Evolutionary conservation across 2,888 invertebrate genomes (phyloP), one percentile per base, ranked within the genome.

Genomic region (Mongoloraphidia duomilia): DNA sequence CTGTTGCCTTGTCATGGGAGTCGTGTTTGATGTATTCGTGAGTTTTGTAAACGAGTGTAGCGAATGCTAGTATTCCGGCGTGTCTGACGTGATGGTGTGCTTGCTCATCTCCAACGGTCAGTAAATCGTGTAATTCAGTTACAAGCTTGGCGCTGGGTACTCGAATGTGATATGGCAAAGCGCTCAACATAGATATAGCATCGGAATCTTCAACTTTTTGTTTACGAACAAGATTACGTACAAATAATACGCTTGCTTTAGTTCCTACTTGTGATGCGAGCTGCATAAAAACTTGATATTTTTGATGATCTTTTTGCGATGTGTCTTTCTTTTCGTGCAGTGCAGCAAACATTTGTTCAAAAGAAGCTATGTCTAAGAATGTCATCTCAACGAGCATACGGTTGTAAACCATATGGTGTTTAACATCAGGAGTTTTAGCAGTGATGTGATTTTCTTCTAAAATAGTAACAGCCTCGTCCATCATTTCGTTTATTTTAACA

Each of bases 191-290:
- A 10, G 59, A 43, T 5, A 64, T 51, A 1, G 68, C 65, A 2
- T 59, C 52, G 12, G 52, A 37, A 9, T 62, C 61, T 8, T 62
- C 55, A 2, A 71, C 56, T 49, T 62, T 59, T 17, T 62, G 58
- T 8, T 61, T 54, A 12, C 59, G 60, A 2, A 73, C 59, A 6
- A 69, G 53, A 46, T 68, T 62, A 47, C 62, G 59, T 9, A 67
- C 64, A 44, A 72, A 67, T 17, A 63, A 54, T 35, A 63, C 62
- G 0, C 68, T 62, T 3, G 67, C 66, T 38, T 60, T 56, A 6
- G 72, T 71, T 11, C 74, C 74, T 17, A 71, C 63, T 50, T 68
- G 60, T 2, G 73, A 70, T n/a, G 74, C 51, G 47, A 72, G 57
- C 49, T 66, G 61, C 46, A 70, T 57, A 54, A 70, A 73, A 17